Evolutionary conservation across 2,797 vertebrate species (phyloP).

Genomic region (Intellagama lesueurii): DNA sequence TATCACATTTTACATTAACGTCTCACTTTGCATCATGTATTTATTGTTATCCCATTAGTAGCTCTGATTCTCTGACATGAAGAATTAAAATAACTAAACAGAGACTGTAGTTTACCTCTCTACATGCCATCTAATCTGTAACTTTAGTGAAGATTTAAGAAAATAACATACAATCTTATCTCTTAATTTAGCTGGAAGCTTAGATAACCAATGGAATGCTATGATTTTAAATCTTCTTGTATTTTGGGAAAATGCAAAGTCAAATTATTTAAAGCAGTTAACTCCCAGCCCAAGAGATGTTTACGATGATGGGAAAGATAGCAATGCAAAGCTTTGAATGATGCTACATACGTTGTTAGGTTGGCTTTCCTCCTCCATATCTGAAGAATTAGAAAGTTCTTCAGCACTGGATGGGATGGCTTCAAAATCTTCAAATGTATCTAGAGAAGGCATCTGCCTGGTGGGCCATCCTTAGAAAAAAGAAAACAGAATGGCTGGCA

Average conservation of each 20-base stretch:
- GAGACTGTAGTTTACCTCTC: neutral
- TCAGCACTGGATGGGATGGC: slow-evolving; percentile 90
- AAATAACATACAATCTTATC: neutral
- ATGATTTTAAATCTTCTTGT: neutral
- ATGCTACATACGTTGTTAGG: slow-evolving; percentile 82
- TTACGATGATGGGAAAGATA: neutral
- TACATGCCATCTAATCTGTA: neutral
- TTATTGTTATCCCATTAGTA: neutral
- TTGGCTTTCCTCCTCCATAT: slow-evolving; percentile 86
- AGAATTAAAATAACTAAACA: neutral
- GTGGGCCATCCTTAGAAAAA: slow-evolving; percentile 84
- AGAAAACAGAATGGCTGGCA: slow-evolving; percentile 30
- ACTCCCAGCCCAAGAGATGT: neutral
- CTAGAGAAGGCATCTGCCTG: slow-evolving; percentile 84
- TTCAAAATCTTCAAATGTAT: slow-evolving; percentile 87
- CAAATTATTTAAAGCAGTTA: neutral
- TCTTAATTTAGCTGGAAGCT: neutral
- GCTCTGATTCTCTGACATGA: neutral
- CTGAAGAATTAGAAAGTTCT: slow-evolving; percentile 91
- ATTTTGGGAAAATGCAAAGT: neutral
- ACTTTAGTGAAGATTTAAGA: neutral
- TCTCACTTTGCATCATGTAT: neutral
- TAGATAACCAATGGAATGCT: neutral
- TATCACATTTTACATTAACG: neutral
- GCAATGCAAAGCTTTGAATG: neutral